Percentiles rank a stretch among this genome's conserved stretches.
Conservation (phyloP, 2,888 invertebrate species). For the Chymomyza fuscimana region DNA sequence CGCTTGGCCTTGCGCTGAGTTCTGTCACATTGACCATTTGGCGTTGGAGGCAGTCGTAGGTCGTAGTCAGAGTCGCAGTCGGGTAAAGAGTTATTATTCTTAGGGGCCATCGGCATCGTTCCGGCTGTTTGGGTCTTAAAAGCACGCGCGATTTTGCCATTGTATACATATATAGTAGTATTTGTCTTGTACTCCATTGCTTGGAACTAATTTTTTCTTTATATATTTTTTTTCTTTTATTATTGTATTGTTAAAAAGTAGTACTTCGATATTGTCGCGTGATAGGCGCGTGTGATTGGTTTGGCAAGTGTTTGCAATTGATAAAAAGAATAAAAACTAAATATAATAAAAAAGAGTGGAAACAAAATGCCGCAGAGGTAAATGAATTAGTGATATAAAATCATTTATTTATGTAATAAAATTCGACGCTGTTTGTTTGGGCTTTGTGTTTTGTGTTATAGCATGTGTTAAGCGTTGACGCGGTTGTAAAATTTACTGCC, state of each 20-base stretch:
- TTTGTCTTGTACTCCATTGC: not conserved
- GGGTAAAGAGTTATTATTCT: not conserved
- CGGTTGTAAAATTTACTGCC: conserved; percentile 61
- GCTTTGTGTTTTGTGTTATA: too few species aligned
- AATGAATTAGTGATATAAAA: conserved; percentile 28
- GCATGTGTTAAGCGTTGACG: conserved; percentile 52
- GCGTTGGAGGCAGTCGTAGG: conserved; percentile 46
- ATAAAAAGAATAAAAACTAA: conserved; percentile 43
- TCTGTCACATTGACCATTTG: conserved; percentile 60
- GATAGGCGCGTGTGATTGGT: conserved; percentile 33
- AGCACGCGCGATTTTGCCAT: conserved; percentile 10
- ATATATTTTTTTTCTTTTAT: not conserved
- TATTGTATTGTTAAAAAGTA: not conserved
- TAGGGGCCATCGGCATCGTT: conserved; percentile 40
- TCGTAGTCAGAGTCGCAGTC: conserved; percentile 27
- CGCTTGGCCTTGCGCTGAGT: conserved; percentile 4
- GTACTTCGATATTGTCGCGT: conserved; percentile 50
- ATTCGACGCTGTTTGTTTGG: conserved; percentile 46
- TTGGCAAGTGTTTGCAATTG: conserved; percentile 56
- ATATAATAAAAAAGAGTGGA: conserved; percentile 22
- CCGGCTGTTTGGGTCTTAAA: conserved; percentile 30
- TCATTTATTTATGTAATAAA: conserved; percentile 13
- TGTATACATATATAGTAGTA: not conserved
- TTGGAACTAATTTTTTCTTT: not conserved
- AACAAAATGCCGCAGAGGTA: conserved; percentile 65